These are phyloP conservation scores for Cynopterus sphinx DNA, from an alignment of 2,797 vertebrate genomes.

Conservation along the genomic window DNA sequence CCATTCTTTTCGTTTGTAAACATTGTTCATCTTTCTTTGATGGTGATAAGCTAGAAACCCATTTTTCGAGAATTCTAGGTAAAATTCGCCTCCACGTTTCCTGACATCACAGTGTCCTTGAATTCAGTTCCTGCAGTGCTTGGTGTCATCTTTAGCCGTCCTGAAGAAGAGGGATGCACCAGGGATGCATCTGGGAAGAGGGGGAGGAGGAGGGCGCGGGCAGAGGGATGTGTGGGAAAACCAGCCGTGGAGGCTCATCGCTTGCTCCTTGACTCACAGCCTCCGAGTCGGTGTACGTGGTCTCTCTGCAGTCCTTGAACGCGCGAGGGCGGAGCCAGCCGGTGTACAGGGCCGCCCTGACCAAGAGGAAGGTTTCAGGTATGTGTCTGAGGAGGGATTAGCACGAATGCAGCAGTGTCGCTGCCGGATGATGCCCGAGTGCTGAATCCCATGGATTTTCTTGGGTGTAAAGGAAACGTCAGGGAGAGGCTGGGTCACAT, in stretches of 20 bases:
- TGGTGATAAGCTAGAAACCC: background rate
- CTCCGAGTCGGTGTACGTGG: slow-evolving; percentile 97
- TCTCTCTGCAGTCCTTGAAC: slow-evolving; percentile 95
- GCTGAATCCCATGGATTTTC: background rate
- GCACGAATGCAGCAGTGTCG: background rate
- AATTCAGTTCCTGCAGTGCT: background rate
- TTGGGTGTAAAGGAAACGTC: background rate
- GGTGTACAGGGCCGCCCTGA: slow-evolving; percentile 87
- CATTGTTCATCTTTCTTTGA: background rate
- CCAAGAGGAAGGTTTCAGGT: slow-evolving; percentile 93
- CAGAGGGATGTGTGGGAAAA: background rate
- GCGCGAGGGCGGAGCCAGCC: slow-evolving; percentile 88
- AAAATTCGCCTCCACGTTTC: background rate
- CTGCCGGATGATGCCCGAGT: background rate
- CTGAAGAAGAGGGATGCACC: background rate
- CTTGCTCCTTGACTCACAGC: slow-evolving; percentile 87
- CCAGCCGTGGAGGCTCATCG: slow-evolving; percentile 2
- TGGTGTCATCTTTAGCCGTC: background rate
- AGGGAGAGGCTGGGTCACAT: background rate
- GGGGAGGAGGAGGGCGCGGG: fast-evolving
- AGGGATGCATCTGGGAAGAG: background rate
- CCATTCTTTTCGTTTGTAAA: background rate
- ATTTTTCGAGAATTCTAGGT: background rate
- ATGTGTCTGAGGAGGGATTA: slow-evolving; percentile 58
- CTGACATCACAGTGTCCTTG: background rate